Conservation (phyloP, 2,797 vertebrate genomes). For the Hyperoplus lanceolatus region DNA sequence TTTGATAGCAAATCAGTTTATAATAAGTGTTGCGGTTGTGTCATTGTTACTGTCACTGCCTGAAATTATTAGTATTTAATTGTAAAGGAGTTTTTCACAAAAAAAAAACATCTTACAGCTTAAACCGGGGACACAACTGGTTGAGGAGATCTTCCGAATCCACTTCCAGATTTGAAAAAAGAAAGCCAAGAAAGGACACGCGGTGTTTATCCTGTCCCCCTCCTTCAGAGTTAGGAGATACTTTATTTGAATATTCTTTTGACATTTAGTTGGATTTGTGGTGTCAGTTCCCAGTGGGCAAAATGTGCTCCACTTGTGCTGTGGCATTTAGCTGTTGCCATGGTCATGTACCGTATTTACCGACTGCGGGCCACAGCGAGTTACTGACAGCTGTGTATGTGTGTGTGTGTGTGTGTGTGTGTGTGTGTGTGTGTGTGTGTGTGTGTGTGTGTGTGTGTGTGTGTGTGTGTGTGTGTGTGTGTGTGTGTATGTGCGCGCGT, state of each 20-base stretch:
- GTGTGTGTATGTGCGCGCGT: background rate
- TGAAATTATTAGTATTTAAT: slow-evolving; percentile 8
- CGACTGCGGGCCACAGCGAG: slow-evolving; percentile 47
- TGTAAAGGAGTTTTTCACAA: background rate
- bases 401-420: slow-evolving; percentile 2
- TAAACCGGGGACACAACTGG: background rate
- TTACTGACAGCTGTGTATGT: slow-evolving; percentile 55
- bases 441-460: background rate
- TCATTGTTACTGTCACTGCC: background rate
- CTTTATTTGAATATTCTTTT: slow-evolving; percentile 64
- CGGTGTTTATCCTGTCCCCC: slow-evolving; percentile 34
- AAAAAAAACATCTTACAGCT: too few relatives aligned
- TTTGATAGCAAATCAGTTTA: slow-evolving; percentile 27
- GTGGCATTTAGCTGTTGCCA: slow-evolving; percentile 74
- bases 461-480: too few relatives aligned
- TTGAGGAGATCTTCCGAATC: background rate
- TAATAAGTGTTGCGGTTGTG: background rate
- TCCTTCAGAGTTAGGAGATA: slow-evolving; percentile 12
- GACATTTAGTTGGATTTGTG: slow-evolving; percentile 63
- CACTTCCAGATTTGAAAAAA: slow-evolving; percentile 35
- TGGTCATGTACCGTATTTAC: slow-evolving; percentile 52
- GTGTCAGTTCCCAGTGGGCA: slow-evolving; percentile 60
- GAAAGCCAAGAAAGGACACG: slow-evolving; percentile 24
- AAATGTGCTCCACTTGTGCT: slow-evolving; percentile 64
- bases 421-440: slow-evolving; percentile 3